Conservation (phyloP, 2,113 vertebrate species). For the Orycteropus afer region DNA sequence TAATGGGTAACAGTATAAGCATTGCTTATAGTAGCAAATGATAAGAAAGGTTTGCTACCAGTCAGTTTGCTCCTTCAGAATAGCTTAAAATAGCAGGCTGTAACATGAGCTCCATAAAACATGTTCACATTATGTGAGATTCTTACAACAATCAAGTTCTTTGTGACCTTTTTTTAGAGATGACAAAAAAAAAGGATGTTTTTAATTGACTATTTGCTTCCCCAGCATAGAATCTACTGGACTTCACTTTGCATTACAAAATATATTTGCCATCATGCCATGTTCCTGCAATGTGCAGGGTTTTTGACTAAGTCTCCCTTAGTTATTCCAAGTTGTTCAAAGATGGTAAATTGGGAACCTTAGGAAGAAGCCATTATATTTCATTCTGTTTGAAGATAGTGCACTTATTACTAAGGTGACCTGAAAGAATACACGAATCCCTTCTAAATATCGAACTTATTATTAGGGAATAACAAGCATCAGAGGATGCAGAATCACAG, state of each 20-base stretch:
- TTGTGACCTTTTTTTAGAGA: neutral
- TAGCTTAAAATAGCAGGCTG: accelerated
- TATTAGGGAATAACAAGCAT: neutral
- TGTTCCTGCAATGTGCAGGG: neutral
- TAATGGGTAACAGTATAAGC: neutral
- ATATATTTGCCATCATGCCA: neutral
- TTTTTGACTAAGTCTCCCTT: neutral
- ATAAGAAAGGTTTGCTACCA: neutral
- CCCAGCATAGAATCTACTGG: neutral
- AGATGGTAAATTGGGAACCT: neutral
- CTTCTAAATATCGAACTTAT: neutral
- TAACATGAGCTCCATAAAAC: neutral
- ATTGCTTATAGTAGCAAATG: slow-evolving; percentile 21
- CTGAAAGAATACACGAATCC: neutral
- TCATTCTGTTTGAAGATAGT: slow-evolving; percentile 27
- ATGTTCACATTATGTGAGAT: neutral
- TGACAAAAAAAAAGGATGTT: neutral
- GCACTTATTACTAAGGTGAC: slow-evolving; percentile 31
- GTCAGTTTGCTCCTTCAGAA: neutral
- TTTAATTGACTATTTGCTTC: neutral
- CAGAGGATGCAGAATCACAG: neutral
- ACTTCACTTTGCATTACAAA: neutral
- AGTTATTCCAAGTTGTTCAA: neutral
- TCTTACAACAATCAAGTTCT: neutral
- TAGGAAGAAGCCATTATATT: slow-evolving; percentile 10